Conservation (phyloP, 64 coral and sea anemone species). For the Orbicella faveolata region DNA sequence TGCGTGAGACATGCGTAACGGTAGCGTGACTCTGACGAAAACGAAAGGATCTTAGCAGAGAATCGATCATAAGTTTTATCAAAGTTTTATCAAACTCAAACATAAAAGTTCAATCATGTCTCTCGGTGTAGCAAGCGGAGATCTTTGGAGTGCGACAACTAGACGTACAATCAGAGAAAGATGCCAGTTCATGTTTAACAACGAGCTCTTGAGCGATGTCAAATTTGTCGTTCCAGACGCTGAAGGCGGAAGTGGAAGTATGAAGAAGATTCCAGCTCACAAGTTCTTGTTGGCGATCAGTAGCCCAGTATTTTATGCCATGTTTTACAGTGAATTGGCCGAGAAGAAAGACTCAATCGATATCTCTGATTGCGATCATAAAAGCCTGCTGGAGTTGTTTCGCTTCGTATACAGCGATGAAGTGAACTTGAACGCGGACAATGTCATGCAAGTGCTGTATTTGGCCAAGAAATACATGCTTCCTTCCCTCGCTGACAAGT, state of each 20-base stretch:
- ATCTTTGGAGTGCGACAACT: neutral
- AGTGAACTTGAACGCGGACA: too few species aligned
- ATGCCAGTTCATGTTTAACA: conserved; percentile 57
- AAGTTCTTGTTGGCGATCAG: conserved; percentile 52
- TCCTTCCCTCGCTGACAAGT: conserved; percentile 20
- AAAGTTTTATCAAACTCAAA: too few species aligned
- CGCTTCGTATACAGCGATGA: too few species aligned
- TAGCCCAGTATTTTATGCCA: conserved; percentile 54
- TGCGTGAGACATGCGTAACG: too few species aligned
- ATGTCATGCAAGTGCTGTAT: too few species aligned
- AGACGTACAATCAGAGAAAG: conserved; percentile 36
- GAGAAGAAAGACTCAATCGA: conserved; percentile 23
- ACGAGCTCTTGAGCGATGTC: conserved; percentile 42
- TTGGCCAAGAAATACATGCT: too few species aligned
- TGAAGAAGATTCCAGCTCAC: conserved; percentile 28
- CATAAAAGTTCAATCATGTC: neutral
- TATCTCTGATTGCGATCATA: conserved; percentile 22
- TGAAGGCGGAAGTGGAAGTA: neutral
- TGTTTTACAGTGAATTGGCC: conserved; percentile 41
- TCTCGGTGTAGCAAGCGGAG: neutral
- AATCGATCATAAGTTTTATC: neutral
- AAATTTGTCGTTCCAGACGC: conserved; percentile 20
- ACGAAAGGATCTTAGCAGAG: too few species aligned
- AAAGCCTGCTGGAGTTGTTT: neutral
- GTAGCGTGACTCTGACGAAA: too few species aligned